Evolutionary conservation across 2,113 vertebrate species (phyloP).

Genomic region (Myiozetetes cayanensis): DNA sequence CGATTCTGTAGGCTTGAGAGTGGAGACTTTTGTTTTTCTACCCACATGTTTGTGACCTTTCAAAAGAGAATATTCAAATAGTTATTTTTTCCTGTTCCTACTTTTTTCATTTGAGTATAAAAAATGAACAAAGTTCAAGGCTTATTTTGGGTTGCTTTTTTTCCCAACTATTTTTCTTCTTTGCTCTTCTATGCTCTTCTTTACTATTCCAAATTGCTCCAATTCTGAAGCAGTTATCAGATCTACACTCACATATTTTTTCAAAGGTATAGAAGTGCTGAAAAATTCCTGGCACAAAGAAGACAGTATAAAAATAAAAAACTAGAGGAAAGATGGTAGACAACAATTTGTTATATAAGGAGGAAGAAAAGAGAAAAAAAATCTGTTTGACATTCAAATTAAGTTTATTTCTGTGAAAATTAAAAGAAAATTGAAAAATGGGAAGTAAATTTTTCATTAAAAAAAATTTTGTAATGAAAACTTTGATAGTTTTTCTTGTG

Average conservation of each 20-base stretch:
- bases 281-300: not conserved
- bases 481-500: not conserved
- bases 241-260: not conserved
- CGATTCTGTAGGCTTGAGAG: not conserved
- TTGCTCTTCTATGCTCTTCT: not conserved
- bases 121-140: not conserved
- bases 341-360: not conserved
- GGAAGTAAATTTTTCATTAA: not conserved
- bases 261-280: not conserved
- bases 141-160: not conserved
- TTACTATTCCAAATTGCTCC: not conserved
- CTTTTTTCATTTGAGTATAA: not conserved
- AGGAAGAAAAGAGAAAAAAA: not conserved
- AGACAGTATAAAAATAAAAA: not conserved
- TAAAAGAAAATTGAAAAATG: not conserved
- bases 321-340: not conserved
- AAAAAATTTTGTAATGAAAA: not conserved
- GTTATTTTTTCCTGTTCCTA: constrained; percentile 13
- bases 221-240: not conserved
- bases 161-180: not conserved
- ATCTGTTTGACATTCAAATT: not conserved
- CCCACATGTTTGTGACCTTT: constrained; percentile 27
- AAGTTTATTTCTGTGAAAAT: not conserved
- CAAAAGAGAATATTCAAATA: not conserved
- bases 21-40: not conserved